Conservation (phyloP, 2,113 vertebrate species). For the Rutilus rutilus region DNA sequence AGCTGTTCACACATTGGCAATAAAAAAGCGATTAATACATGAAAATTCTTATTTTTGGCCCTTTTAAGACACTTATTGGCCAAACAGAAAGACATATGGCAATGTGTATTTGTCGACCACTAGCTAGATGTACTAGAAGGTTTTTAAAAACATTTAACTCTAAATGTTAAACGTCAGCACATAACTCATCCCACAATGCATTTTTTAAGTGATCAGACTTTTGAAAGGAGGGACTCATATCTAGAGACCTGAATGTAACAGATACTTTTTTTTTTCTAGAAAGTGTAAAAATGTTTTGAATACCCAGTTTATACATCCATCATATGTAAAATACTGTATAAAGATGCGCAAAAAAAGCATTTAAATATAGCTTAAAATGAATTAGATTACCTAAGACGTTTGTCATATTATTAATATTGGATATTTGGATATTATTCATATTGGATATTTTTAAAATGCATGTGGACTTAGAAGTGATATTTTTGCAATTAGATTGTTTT, state of each 20-base stretch:
- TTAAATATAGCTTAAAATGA: not conserved
- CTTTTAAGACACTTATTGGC: too few species aligned
- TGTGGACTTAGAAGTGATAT: not conserved
- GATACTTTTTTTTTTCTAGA: not conserved
- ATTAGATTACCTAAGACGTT: not conserved
- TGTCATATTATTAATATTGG: not conserved
- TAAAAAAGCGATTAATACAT: too few species aligned
- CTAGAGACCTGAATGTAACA: not conserved
- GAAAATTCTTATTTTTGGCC: too few species aligned
- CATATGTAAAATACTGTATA: not conserved
- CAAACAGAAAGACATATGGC: too few species aligned
- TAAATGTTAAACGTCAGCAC: not conserved
- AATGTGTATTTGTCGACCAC: too few species aligned
- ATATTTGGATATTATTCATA: not conserved
- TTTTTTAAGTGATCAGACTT: not conserved
- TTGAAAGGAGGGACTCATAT: not conserved
- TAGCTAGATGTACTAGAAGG: too few species aligned
- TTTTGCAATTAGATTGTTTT: not conserved
- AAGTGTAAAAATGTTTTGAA: not conserved
- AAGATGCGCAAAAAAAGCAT: not conserved
- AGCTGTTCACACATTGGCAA: too few species aligned
- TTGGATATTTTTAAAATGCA: not conserved
- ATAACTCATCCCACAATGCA: not conserved
- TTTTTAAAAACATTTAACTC: too few species aligned
- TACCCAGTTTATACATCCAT: not conserved